Conservation (phyloP, 2,113 vertebrate species). For the Albula goreensis region DNA sequence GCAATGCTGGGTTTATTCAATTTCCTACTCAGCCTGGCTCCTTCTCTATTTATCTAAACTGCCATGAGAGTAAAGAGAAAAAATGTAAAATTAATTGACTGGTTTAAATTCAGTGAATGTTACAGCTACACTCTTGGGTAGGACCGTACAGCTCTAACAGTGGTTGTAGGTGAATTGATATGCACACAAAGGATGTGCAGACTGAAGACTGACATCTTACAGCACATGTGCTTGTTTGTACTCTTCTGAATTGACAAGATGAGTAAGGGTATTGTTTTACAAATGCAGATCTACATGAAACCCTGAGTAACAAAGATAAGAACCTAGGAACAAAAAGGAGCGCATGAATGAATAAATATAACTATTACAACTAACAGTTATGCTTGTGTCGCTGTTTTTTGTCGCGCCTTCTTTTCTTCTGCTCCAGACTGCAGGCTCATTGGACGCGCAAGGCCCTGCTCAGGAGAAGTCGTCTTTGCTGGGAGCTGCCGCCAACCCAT, state of each 20-base stretch:
- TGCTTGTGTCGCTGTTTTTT: constrained; percentile 5
- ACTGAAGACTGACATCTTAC: no score
- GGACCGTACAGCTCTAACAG: not conserved
- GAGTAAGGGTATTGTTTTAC: not conserved
- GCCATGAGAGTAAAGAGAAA: no score
- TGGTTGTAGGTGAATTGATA: not conserved
- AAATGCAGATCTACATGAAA: not conserved
- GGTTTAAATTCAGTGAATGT: not conserved
- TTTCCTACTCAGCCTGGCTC: not conserved
- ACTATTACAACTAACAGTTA: not conserved
- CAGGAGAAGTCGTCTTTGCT: constrained; percentile 26
- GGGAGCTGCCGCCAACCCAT: constrained; percentile 12
- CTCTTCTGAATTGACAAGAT: not conserved
- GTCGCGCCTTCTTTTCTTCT: constrained; percentile 35
- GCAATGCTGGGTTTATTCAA: not conserved
- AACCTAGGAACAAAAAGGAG: not conserved
- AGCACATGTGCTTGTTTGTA: not conserved
- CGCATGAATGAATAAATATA: not conserved
- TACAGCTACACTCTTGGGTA: not conserved
- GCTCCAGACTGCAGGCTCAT: not conserved
- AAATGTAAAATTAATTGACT: not conserved
- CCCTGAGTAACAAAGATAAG: not conserved
- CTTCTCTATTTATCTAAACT: not conserved
- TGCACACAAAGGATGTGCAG: no score
- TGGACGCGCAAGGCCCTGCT: constrained; percentile 27